Base-by-base conservation (phyloP, 2,888 invertebrate genomes). In the Nineta flava region DNA sequence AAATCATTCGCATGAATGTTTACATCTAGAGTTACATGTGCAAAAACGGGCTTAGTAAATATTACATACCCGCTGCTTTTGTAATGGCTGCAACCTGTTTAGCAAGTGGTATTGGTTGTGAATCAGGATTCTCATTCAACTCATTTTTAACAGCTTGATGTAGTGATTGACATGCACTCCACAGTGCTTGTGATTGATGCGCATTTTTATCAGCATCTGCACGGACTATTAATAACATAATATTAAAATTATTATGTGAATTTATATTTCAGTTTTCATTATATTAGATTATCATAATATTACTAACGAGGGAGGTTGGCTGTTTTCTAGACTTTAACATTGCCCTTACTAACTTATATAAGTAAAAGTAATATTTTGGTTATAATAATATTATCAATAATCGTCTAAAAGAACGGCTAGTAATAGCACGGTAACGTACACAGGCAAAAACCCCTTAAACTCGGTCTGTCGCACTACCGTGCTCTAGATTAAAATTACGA, bases 91-190 rank as follows among this genome's bases (percentile, higher is more conserved):
- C 73, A 49, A 92, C 73, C 70, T 90, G 86, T 50, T 75, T 69
- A 52, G 72, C 70, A 31, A 84, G 65, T 1, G 83, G 76, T 62
- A 77, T 64, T 59, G 77, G 69, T 59, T 76, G 66, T 13, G 41
- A 13, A 16, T 10, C n/a, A 46, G 74, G 65, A 34, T 70, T 63
- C 44, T 75, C 76, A 1, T 73, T 71, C 49, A 77, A 71, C 9
- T 80, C 77, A 15, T 73, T 70, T 52, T 81, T 75, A 6, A 94
- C 77, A 17, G 87, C 82, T 2, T 85, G 77, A 60, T 84, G 77
- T 35, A 96, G 71, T 2, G 91, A 81, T 60, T 94, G 91, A 59
- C 91, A 93, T 1, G 96, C 91, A 55, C 91, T 81, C 96, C 96
- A 96, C 56, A 96, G 73, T 26, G 88, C 79, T 66, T 94, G 93